phyloP scores from a whole-genome alignment of 2,888 invertebrate species.

The Spisula subtruncata region DNA sequence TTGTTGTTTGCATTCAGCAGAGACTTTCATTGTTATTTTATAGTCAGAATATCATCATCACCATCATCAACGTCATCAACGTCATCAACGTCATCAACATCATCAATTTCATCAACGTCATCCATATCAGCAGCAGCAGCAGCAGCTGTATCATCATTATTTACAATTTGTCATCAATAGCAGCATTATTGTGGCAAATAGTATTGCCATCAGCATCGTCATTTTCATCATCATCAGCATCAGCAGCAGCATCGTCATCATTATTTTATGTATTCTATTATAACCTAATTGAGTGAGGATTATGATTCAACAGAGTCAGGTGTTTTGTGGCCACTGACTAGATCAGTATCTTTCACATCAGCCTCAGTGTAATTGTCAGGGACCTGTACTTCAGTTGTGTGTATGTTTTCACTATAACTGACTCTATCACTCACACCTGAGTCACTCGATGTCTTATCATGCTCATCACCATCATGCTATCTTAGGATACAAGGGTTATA shows the following conservation, averaged over 20 bases:
- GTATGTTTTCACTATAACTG: slow-evolving; percentile 4
- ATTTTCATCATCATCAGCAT: slow-evolving; percentile 3
- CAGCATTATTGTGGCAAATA: no score
- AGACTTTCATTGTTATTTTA: neutral
- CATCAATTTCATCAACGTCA: slow-evolving; percentile 10
- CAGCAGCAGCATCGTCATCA: neutral
- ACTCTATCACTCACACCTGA: neutral
- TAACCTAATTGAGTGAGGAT: no score
- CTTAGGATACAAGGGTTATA: neutral
- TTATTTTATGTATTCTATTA: neutral
- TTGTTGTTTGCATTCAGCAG: neutral
- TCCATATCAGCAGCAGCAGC: neutral
- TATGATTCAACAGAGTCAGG: no score
- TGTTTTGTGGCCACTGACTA: no score
- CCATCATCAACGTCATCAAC: neutral
- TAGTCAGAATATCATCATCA: slow-evolving; percentile 9
- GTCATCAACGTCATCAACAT: neutral
- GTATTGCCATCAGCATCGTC: neutral
- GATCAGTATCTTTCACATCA: neutral
- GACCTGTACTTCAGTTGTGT: neutral
- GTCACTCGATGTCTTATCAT: neutral
- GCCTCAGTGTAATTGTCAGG: slow-evolving; percentile 20
- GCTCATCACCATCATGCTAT: neutral
- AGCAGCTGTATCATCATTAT: neutral
- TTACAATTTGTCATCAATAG: neutral